Evolutionary conservation across 2,888 invertebrate genomes (phyloP).

Genomic region (Pandemis cinnamomeana): DNA sequence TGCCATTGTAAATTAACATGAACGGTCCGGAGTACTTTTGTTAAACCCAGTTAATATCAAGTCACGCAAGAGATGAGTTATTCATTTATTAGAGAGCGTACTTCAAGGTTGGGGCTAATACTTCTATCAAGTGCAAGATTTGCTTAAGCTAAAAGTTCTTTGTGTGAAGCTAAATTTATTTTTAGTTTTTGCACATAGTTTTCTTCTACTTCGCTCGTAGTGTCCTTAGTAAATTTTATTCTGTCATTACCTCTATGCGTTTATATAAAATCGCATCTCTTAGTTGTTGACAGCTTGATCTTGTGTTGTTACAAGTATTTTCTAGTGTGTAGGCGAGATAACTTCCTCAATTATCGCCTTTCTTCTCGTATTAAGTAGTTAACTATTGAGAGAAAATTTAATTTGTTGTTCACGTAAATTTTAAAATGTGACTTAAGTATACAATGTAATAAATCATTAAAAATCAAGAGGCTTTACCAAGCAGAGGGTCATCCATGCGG

Average conservation of each 20-base stretch:
- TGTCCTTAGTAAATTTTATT: not conserved
- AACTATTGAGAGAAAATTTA: not conserved
- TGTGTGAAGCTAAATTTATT: not conserved
- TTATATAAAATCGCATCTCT: not conserved
- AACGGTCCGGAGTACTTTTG: constrained; percentile 5
- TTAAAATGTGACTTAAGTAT: too few relatives aligned
- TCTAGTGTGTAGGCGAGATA: not conserved
- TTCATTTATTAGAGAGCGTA: not conserved
- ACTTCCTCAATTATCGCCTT: not conserved
- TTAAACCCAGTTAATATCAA: not conserved
- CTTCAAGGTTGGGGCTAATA: not conserved
- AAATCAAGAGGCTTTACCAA: too few relatives aligned
- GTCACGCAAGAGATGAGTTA: constrained; percentile 2
- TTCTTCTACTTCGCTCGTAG: not conserved
- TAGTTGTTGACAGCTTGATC: not conserved
- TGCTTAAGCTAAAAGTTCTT: not conserved
- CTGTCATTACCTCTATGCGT: not conserved
- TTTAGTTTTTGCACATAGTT: too few relatives aligned
- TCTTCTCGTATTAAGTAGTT: not conserved
- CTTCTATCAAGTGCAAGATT: not conserved
- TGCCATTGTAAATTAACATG: not conserved
- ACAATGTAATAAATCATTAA: too few relatives aligned
- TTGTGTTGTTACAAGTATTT: not conserved
- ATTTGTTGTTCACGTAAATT: not conserved
- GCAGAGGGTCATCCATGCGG: too few relatives aligned